Conservation (phyloP, 92 coral and sea anemone genomes). For the Diadumene lineata region DNA sequence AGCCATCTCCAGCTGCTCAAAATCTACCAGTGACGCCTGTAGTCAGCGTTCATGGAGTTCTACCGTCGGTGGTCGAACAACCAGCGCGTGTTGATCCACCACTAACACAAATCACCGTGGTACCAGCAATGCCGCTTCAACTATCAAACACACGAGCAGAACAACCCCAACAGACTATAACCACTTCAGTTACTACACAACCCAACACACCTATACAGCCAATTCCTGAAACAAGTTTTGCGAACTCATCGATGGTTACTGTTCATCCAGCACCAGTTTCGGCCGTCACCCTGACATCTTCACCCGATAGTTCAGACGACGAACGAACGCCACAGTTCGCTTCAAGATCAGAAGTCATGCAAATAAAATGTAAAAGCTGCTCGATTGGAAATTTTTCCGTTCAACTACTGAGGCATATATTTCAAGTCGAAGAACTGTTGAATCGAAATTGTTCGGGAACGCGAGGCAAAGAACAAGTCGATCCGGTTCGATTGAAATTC, state of each 20-base stretch:
- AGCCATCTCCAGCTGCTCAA: slow-evolving; percentile 29
- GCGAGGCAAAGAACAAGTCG: slow-evolving; percentile 84
- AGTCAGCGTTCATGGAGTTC: slow-evolving; percentile 32
- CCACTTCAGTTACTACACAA: slow-evolving; percentile 17
- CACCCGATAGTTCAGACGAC: slow-evolving; percentile 51
- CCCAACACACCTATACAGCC: slow-evolving; percentile 30
- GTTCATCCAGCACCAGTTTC: slow-evolving; percentile 53
- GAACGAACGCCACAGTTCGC: slow-evolving; percentile 45
- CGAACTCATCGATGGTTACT: slow-evolving; percentile 39
- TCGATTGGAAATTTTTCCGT: slow-evolving; percentile 93
- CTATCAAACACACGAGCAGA: slow-evolving; percentile 39
- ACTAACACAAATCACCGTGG: slow-evolving; percentile 44
- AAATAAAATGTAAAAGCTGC: slow-evolving; percentile 83
- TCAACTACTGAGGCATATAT: slow-evolving; percentile 73
- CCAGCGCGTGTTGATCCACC: slow-evolving; percentile 73
- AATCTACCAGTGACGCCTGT: slow-evolving; percentile 37
- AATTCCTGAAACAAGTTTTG: slow-evolving; percentile 27
- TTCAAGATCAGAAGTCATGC: slow-evolving; percentile 68
- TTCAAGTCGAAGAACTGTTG: slow-evolving; percentile 57
- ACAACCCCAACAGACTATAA: slow-evolving; percentile 17
- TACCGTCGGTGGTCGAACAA: slow-evolving; percentile 54
- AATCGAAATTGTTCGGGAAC: slow-evolving; percentile 86
- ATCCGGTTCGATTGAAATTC: slow-evolving; percentile 74
- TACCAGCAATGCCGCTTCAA: slow-evolving; percentile 32
- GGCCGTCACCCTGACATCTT: slow-evolving; percentile 34